Percentiles rank a stretch among this genome's conserved stretches.
These are phyloP conservation scores for Orthonevra nobilis DNA, from an alignment of 2,888 invertebrate genomes.

Conservation along the genomic window DNA sequence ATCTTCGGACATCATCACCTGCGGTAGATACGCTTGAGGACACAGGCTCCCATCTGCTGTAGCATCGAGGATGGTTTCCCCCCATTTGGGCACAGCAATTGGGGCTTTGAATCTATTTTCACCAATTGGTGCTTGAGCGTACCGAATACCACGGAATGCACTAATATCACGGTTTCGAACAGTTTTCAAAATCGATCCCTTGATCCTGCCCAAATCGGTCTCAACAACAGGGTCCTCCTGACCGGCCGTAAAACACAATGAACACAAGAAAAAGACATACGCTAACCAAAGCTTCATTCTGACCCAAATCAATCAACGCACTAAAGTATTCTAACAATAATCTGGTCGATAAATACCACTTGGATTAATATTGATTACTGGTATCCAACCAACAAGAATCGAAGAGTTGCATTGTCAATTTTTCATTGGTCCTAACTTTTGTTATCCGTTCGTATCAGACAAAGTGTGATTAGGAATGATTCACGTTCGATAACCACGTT, in stretches of 20 bases:
- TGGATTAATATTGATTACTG: background rate
- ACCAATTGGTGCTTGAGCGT: slow-evolving; percentile 80
- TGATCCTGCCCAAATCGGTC: slow-evolving; percentile 77
- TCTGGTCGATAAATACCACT: background rate
- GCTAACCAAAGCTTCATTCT: slow-evolving; percentile 1
- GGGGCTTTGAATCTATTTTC: slow-evolving; percentile 80
- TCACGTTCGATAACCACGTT: too few relatives aligned
- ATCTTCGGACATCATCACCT: slow-evolving; percentile 81
- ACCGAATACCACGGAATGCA: slow-evolving; percentile 80
- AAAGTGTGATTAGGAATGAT: too few relatives aligned
- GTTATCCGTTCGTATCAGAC: too few relatives aligned
- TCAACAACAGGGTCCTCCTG: slow-evolving; percentile 19
- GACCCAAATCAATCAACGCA: background rate
- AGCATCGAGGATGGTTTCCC: slow-evolving; percentile 76
- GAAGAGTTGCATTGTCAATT: slow-evolving; percentile 16
- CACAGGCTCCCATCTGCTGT: slow-evolving; percentile 79
- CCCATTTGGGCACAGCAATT: slow-evolving; percentile 75
- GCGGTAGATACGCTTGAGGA: slow-evolving; percentile 71
- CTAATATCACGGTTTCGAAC: slow-evolving; percentile 78
- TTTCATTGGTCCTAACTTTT: slow-evolving; percentile 20
- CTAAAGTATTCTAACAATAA: background rate
- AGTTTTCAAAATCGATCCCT: slow-evolving; percentile 79
- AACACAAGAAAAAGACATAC: background rate
- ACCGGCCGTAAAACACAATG: background rate
- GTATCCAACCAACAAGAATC: slow-evolving; percentile 1